Evolutionary conservation across 2,888 invertebrate species (phyloP), one percentile per base, ranked within the genome.

Genomic region (Polyommatus icarus): DNA sequence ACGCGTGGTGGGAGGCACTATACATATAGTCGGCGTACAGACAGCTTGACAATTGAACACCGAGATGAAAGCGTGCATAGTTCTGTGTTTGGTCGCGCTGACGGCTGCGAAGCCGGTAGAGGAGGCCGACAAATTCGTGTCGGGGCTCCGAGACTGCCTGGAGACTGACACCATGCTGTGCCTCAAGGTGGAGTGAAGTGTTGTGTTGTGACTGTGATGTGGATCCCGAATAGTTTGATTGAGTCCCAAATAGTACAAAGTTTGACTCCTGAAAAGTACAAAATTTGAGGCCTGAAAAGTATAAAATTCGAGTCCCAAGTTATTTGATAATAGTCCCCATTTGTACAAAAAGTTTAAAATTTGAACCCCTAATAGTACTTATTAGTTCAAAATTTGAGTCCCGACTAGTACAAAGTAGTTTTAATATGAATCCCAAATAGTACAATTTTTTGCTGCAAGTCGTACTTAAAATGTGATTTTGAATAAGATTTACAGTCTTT

Each of bases 151-250:
- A 89, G 96, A 96, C 85, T 97, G 97, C 89, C 95, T 96, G 84
- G 95, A 96, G 81, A 95, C 95, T 81, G 96, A 96, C 83, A 94
- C 97, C 85, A 93, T 95, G 84, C 91, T 96, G 88, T 97, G 97
- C 87, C 89, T 97, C 81, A 97, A 97, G 96, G 97, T 97, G 88
- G 83, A 88, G 90, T 92, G 88, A 81, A 83, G 88, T 89, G 91
- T 82, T 86, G 90, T 90, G 90, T 81, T 83, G 84, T 86, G 85
- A 83, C 78, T 77, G 78, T 80, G 79, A 77, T 32, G 67, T 29
- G 67, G 2, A 50, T 36, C 32, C 32, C 32, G 32, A 36, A 36
- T 36, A 36, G 36, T 50, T 50, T 12, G 50, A 12, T 50, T 50
- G 10, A 50, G 50, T 50, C 50, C 50, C 3, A 18, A 54, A 50